Percentiles rank a stretch among this genome's conserved stretches.
phyloP scores from a whole-genome alignment of 2,797 vertebrate species.

The Astyanax mexicanus region DNA sequence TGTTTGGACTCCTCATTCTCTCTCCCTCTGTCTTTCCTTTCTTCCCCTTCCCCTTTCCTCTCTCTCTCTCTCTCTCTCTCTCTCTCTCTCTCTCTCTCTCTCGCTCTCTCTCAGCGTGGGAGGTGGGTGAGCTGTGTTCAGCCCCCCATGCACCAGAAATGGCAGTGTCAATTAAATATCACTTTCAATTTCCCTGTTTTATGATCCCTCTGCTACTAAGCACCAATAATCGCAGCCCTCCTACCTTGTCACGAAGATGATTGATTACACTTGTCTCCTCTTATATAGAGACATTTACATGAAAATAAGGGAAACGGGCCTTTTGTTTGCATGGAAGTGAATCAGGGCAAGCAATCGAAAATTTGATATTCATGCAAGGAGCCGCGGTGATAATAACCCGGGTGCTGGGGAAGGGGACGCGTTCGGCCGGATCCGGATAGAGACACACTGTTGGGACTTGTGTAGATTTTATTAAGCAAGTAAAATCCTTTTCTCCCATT shows the following conservation, averaged over 20 bases:
- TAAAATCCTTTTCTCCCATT: conserved; percentile 80
- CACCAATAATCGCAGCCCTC: conserved; percentile 89
- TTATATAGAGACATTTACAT: conserved; percentile 89
- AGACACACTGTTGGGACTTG: conserved; percentile 71
- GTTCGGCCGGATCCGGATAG: conserved; percentile 78
- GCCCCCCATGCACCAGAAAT: conserved; percentile 78
- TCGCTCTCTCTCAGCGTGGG: conserved; percentile 11
- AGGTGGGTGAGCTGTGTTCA: conserved; percentile 59
- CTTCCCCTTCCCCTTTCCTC: no score
- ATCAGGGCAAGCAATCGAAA: conserved; percentile 80
- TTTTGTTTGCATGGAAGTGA: conserved; percentile 83
- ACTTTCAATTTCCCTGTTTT: conserved; percentile 91
- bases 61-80: conserved; percentile 7
- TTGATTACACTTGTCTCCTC: conserved; percentile 87
- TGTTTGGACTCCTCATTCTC: conserved; percentile 69
- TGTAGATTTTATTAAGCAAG: conserved; percentile 84
- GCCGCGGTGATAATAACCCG: conserved; percentile 81
- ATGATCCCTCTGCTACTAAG: conserved; percentile 87
- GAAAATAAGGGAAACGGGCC: conserved; percentile 86
- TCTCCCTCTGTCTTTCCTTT: conserved; percentile 20
- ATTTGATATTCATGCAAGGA: conserved; percentile 84
- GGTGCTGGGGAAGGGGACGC: conserved; percentile 68
- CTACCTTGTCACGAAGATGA: conserved; percentile 88
- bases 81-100: background rate
- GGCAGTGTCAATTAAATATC: conserved; percentile 91